A percentile compares a stretch with the other conserved stretches of the same genome.
phyloP scores from a whole-genome alignment of 2,888 invertebrate genomes.

The Branchellion lobata region DNA sequence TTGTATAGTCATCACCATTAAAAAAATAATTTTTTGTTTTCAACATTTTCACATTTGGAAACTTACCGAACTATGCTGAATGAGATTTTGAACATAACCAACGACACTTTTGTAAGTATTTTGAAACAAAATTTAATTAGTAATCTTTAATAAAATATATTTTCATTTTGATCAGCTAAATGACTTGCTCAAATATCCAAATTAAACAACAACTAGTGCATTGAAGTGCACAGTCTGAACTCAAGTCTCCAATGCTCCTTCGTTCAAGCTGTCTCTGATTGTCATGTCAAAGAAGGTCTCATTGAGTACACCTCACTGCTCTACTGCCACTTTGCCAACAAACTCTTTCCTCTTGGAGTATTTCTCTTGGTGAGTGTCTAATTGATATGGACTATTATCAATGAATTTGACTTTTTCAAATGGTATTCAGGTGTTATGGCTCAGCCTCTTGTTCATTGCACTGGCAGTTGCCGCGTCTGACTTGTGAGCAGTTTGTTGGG shows the following conservation, averaged over 20 bases:
- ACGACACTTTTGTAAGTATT: background rate
- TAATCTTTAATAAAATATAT: background rate
- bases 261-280: constrained; percentile 45
- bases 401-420: constrained; percentile 46
- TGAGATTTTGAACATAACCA: background rate
- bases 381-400: background rate
- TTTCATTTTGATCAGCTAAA: background rate
- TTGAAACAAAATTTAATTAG: background rate
- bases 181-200: constrained; percentile 32
- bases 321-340: constrained; percentile 59
- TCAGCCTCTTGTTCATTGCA: constrained; percentile 66
- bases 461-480: constrained; percentile 67
- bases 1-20: too few relatives aligned
- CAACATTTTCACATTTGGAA: too few relatives aligned
- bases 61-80: background rate
- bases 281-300: constrained; percentile 57
- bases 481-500: constrained; percentile 66
- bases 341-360: constrained; percentile 48
- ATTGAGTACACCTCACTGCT: constrained; percentile 60
- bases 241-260: constrained; percentile 43
- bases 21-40: too few relatives aligned
- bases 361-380: constrained; percentile 44
- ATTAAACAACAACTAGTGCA: too few relatives aligned
- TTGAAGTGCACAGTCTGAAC: constrained; percentile 46
- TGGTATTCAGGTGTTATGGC: constrained; percentile 62